These are phyloP conservation scores for Elachura formosa DNA, from an alignment of 2,113 vertebrate species.

Conservation along the genomic window DNA sequence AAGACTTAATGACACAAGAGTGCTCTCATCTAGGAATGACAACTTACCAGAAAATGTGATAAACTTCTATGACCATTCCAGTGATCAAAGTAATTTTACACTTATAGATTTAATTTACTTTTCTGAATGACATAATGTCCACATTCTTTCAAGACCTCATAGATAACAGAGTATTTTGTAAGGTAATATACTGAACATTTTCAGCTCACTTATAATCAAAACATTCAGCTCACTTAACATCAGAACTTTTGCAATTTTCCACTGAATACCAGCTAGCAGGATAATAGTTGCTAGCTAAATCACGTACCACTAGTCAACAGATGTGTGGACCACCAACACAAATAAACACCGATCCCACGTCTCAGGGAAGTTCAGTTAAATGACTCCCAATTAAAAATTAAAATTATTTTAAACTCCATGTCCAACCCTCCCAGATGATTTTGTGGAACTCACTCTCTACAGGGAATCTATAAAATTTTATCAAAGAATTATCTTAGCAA, in stretches of 20 bases:
- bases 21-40: neutral
- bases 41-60: neutral
- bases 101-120: neutral
- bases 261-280: neutral
- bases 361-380: neutral
- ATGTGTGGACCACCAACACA: neutral
- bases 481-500: neutral
- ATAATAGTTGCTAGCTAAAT: neutral
- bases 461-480: neutral
- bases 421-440: neutral
- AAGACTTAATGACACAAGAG: neutral
- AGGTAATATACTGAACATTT: neutral
- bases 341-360: neutral
- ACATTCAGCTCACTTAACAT: neutral
- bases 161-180: neutral
- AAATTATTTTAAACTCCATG: neutral
- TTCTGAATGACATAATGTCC: neutral
- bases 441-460: neutral
- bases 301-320: neutral
- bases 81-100: neutral
- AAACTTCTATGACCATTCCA: neutral
- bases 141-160: neutral
- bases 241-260: neutral
- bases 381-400: neutral
- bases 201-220: neutral